These are phyloP conservation scores for Caenorhabditis sp. DNA, from an alignment of 2,888 invertebrate genomes.

Conservation along the genomic window DNA sequence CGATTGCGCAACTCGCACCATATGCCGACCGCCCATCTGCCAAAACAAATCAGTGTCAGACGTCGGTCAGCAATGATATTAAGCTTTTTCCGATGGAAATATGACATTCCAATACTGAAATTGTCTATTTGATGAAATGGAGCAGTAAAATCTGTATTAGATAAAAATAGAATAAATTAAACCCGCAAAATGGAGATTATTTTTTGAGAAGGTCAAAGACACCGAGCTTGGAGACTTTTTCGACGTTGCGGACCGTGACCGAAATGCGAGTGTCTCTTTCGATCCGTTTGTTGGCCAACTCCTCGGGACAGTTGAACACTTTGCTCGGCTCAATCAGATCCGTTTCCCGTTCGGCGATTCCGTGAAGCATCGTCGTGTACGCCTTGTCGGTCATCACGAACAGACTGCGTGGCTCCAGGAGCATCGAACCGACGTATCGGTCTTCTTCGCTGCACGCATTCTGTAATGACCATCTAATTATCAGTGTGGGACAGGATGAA, in stretches of 20 bases:
- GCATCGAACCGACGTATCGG: conserved; percentile 80
- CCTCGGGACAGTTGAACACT: conserved; percentile 56
- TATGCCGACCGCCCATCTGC: conserved; percentile 45
- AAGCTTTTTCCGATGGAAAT: too few relatives aligned
- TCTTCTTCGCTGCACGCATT: conserved; percentile 31
- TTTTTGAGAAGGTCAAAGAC: conserved; percentile 46
- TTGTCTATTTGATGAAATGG: too few relatives aligned
- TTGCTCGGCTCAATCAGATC: conserved; percentile 62
- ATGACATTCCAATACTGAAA: too few relatives aligned
- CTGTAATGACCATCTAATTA: conserved; percentile 45
- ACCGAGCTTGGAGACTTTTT: conserved; percentile 53
- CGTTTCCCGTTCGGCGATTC: conserved; percentile 67
- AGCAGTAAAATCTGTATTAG: too few relatives aligned
- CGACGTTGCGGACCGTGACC: conserved; percentile 60
- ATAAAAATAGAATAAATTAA: too few relatives aligned
- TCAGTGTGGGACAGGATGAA: conserved; percentile 23
- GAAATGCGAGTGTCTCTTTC: conserved; percentile 59
- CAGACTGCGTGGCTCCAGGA: conserved; percentile 91
- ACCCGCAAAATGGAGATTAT: too few relatives aligned
- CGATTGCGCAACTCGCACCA: conserved; percentile 45
- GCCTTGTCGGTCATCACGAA: conserved; percentile 88
- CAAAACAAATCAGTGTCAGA: conserved; percentile 45
- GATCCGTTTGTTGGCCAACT: conserved; percentile 41
- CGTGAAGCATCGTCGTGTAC: conserved; percentile 84
- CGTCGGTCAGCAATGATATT: neutral